phyloP scores from a whole-genome alignment of 2,797 vertebrate species.

The Spea hammondii region DNA sequence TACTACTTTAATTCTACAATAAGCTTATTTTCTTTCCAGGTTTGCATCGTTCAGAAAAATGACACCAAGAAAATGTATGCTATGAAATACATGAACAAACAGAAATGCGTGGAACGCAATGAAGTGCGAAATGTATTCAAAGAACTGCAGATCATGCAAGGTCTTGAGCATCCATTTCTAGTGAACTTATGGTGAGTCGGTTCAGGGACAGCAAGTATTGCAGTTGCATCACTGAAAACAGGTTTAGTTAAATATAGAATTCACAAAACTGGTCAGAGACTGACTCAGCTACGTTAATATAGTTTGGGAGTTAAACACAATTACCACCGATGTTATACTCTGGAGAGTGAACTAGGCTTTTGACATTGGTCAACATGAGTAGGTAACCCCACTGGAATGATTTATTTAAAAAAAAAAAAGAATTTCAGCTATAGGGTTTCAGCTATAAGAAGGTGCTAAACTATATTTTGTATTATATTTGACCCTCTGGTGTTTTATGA shows the following conservation, averaged over 20 bases:
- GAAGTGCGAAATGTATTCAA: slow-evolving; percentile 97
- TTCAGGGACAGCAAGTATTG: not conserved
- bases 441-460: too few species aligned
- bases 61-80: slow-evolving; percentile 99
- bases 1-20: not conserved
- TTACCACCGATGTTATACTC: too few species aligned
- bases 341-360: too few species aligned
- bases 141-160: slow-evolving; percentile 97
- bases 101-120: slow-evolving; percentile 91
- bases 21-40: slow-evolving; percentile 66
- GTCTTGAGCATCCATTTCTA: slow-evolving; percentile 91
- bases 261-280: too few species aligned
- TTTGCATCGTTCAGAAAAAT: slow-evolving; percentile 97
- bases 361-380: too few species aligned
- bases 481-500: too few species aligned
- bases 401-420: too few species aligned
- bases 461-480: too few species aligned
- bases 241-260: not conserved
- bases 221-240: not conserved
- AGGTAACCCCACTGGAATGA: too few species aligned
- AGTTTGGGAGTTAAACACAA: too few species aligned
- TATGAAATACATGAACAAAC: slow-evolving; percentile 99
- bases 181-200: slow-evolving; percentile 92
- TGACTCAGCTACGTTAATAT: too few species aligned
- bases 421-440: too few species aligned